A percentile compares a stretch with the other conserved stretches of the same genome.
Evolutionary conservation across 1,140 invertebrate species (phyloP).

Genomic region (Tribolium madens): DNA sequence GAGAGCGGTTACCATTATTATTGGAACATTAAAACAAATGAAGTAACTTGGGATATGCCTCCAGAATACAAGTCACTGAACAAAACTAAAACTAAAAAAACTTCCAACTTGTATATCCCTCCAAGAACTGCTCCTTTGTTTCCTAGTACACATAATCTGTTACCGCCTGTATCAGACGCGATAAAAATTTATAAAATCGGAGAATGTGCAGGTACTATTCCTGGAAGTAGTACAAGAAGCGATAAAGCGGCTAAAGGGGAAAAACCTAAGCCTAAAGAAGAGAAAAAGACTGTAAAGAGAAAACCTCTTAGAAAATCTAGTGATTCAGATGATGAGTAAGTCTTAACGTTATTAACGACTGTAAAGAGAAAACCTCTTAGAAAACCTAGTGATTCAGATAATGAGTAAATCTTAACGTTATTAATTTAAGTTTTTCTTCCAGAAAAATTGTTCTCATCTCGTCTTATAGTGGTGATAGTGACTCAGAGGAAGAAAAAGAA

Average conservation of each 20-base stretch:
- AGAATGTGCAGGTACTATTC: conserved; percentile 13
- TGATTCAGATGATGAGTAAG: conserved; percentile 70
- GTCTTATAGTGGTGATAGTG: conserved; percentile 69
- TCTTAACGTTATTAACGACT: conserved; percentile 41
- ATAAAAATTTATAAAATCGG: conserved; percentile 54
- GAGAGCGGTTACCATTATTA: conserved; percentile 78
- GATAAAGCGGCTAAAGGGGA: conserved; percentile 37
- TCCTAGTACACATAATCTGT: conserved; percentile 45
- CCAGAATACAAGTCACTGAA: conserved; percentile 64
- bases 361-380: conserved; percentile 18
- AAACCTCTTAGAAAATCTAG: conserved; percentile 30
- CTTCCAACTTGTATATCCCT: conserved; percentile 44
- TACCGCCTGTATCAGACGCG: conserved; percentile 32
- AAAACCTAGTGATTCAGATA: conserved; percentile 14
- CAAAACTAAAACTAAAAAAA: conserved; percentile 44
- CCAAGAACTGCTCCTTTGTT: conserved; percentile 47
- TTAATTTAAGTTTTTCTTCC: conserved; percentile 56
- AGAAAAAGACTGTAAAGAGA: conserved; percentile 41
- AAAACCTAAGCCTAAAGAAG: background rate
- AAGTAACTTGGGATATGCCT: conserved; percentile 81
- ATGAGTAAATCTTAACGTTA: background rate
- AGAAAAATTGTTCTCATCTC: conserved; percentile 75
- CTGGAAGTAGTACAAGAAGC: background rate
- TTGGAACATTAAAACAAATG: conserved; percentile 79
- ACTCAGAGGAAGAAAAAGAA: conserved; percentile 63